phyloP scores from a whole-genome alignment of 30 jellyfish, hydroid and myxozoan genomes.

The Pelagia noctiluca region DNA sequence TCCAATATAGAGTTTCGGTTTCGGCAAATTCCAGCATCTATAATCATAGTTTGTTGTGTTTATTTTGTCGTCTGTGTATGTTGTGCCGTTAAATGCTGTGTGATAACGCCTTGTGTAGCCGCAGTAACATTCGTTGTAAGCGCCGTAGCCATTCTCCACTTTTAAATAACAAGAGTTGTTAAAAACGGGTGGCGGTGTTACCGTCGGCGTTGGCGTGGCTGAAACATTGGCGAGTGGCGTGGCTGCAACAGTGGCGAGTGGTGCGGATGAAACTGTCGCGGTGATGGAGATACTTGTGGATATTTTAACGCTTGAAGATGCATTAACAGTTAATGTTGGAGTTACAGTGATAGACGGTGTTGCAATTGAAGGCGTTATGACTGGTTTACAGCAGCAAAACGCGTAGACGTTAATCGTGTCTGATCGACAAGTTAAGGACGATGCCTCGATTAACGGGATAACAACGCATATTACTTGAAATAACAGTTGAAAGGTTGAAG shows the following conservation, averaged over 20 bases:
- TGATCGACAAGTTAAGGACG: constrained; percentile 36
- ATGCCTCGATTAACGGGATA: no score
- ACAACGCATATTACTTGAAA: no score
- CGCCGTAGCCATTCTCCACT: constrained; percentile 31
- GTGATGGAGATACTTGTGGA: background rate
- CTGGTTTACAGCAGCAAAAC: constrained; percentile 61
- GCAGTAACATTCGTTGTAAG: constrained; percentile 63
- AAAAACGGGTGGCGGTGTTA: constrained; percentile 23
- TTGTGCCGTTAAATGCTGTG: constrained; percentile 47
- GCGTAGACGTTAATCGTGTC: constrained; percentile 36
- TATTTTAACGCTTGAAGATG: background rate
- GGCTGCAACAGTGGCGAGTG: background rate
- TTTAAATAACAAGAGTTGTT: constrained; percentile 38
- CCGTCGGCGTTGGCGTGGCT: background rate
- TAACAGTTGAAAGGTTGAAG: no score
- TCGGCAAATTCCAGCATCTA: constrained; percentile 69
- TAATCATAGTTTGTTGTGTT: constrained; percentile 31
- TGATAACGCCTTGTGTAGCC: constrained; percentile 40
- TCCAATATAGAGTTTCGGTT: constrained; percentile 68
- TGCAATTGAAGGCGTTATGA: background rate
- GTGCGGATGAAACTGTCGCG: background rate
- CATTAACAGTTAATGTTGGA: background rate
- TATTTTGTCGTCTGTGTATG: constrained; percentile 9
- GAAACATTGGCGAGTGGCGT: background rate
- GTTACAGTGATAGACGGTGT: constrained; percentile 12